These are phyloP conservation scores for Apamea monoglypha DNA, from an alignment of 2,888 invertebrate species.

Conservation along the genomic window DNA sequence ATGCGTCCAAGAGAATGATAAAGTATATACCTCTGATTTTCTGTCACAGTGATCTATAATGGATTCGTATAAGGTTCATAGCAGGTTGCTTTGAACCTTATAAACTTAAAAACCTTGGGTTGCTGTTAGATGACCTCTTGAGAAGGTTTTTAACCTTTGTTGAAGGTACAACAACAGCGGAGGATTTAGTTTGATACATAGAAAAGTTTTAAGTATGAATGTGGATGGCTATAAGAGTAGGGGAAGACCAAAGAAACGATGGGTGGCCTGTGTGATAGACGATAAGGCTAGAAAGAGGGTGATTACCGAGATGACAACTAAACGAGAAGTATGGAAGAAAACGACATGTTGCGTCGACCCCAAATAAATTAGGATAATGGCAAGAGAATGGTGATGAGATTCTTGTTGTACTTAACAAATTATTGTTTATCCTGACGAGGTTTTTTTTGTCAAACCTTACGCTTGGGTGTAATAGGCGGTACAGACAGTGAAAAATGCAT, in stretches of 20 bases:
- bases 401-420: neutral
- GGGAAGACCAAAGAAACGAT: neutral
- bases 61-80: neutral
- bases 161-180: neutral
- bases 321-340: neutral
- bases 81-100: neutral
- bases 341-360: neutral
- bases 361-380: neutral
- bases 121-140: neutral
- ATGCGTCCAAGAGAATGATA: too few species aligned
- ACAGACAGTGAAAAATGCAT: constrained; percentile 59
- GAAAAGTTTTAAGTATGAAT: neutral
- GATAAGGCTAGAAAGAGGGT: neutral
- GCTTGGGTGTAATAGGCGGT: constrained; percentile 37
- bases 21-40: neutral
- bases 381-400: neutral
- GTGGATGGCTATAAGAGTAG: neutral
- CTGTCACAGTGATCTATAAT: neutral
- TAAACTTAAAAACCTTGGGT: too few species aligned
- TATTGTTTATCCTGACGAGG: neutral
- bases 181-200: neutral
- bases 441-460: constrained; percentile 11
- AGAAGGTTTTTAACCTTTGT: neutral
- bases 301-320: neutral
- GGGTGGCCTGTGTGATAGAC: neutral